These are phyloP conservation scores for Blennius ocellaris DNA, from an alignment of 2,113 vertebrate genomes.

Conservation along the genomic window DNA sequence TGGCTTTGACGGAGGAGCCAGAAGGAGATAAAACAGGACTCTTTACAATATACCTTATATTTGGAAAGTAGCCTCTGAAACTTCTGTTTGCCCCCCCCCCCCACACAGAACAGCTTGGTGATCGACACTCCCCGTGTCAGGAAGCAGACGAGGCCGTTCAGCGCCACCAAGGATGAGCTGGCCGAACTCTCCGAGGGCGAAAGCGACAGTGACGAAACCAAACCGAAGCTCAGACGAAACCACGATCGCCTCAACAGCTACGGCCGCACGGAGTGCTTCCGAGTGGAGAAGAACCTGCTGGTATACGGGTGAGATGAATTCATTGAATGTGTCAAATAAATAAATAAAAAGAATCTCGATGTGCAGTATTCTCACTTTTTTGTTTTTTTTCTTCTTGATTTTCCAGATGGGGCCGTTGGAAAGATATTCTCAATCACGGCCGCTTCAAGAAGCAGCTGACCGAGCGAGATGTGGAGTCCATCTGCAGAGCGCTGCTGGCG, in stretches of 20 bases:
- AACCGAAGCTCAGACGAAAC: constrained; percentile 92
- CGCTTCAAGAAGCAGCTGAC: constrained; percentile 97
- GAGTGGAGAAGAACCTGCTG: constrained; percentile 97
- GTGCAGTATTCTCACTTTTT: background rate
- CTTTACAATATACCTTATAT: background rate
- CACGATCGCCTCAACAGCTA: constrained; percentile 93
- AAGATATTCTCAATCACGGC: constrained; percentile 95
- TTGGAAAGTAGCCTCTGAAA: background rate
- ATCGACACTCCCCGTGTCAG: constrained; percentile 97
- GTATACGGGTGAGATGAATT: constrained; percentile 91
- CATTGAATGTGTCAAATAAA: background rate
- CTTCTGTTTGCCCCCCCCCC: background rate
- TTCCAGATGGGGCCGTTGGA: constrained; percentile 96
- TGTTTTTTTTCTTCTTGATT: background rate
- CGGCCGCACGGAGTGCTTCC: constrained; percentile 96
- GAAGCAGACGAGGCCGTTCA: constrained; percentile 97
- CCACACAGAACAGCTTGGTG: constrained; percentile 94
- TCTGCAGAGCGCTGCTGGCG: constrained; percentile 93
- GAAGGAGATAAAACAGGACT: background rate
- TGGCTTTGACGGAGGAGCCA: too few relatives aligned
- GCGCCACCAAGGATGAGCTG: constrained; percentile 95
- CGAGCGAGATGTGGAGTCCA: constrained; percentile 96
- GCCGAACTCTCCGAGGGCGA: constrained; percentile 96
- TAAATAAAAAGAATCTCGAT: too few relatives aligned
- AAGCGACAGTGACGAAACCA: constrained; percentile 91